Base-by-base conservation (phyloP, 1,140 invertebrate genomes). In the Aleiodes sp. region DNA sequence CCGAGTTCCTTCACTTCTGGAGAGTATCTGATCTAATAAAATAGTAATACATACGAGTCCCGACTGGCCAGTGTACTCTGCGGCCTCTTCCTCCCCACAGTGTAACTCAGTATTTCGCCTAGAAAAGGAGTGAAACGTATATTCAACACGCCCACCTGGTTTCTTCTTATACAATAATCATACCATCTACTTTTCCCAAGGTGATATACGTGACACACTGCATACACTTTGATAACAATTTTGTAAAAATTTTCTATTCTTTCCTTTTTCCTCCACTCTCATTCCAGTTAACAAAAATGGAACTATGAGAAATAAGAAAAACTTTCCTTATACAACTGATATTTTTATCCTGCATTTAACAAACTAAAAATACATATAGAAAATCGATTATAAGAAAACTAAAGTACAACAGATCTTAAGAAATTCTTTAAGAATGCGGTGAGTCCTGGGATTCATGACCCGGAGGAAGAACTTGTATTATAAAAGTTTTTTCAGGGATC, bases 21-120 rank as follows among this genome's bases (percentile, higher is more conserved):
- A 39, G 74, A 72, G 70, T 73, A 71, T 76, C 70, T 74, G 68
- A 77, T 76, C 72, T 70, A 70, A 76, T 78, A 78, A 77, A 78
- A 77, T 78, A 76, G 75, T 76, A 64, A 76, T 75, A 70, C 73
- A 68, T 73, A 64, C 43, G 29, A 16, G 43, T 35, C 61, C 14
- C 43, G 8, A 46, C 43, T 46, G 43, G 43, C 16, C 43, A 21
- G 16, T 21, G 2, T 7, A 46, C 8, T 10, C 31, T 35, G 31
- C 10, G 31, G 31, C 31, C 10, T 35, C 31, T 35, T 35, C 10
- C 31, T n/a, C n/a, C n/a, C n/a, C n/a, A n/a, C n/a, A n/a, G n/a
- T n/a, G n/a, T n/a, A n/a, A n/a, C n/a, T n/a, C n/a, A n/a, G n/a
- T n/a, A n/a, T n/a, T n/a, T 10, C 4, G 24, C 9, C 2, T 21